A percentile compares a stretch with the other conserved stretches of the same genome.
phyloP scores from a whole-genome alignment of 1,140 invertebrate species.

The Vollenhovia emeryi region DNA sequence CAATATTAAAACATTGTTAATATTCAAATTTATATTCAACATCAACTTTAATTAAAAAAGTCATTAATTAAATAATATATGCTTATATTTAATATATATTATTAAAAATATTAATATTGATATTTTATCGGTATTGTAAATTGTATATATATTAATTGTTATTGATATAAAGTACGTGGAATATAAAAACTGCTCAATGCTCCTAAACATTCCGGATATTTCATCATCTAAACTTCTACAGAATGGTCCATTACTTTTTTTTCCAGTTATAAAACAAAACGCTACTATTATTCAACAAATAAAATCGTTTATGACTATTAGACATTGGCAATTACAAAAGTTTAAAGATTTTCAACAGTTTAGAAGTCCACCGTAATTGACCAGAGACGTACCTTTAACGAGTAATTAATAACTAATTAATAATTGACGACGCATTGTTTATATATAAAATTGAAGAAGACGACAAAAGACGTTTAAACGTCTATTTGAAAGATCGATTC shows the following conservation, averaged over 20 bases:
- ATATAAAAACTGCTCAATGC: not conserved
- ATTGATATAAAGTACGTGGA: constrained; percentile 14
- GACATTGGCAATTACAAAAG: not conserved
- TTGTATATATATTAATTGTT: constrained; percentile 26
- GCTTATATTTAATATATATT: constrained; percentile 11
- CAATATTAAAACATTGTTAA: constrained; percentile 30
- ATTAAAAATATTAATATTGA: constrained; percentile 36
- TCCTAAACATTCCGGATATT: not conserved
- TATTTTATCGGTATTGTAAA: not conserved
- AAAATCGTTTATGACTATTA: not conserved
- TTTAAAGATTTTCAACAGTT: not conserved
- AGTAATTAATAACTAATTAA: constrained; percentile 40
- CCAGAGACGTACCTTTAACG: constrained; percentile 12
- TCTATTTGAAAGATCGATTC: constrained; percentile 16
- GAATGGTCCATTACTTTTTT: constrained; percentile 11
- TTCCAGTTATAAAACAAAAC: not conserved
- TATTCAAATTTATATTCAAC: constrained; percentile 17
- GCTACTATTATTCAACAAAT: constrained; percentile 18
- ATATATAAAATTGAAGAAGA: constrained; percentile 43
- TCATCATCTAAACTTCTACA: not conserved
- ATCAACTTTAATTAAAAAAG: constrained; percentile 15
- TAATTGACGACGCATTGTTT: constrained; percentile 39
- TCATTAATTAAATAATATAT: constrained; percentile 27
- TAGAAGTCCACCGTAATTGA: constrained; percentile 22
- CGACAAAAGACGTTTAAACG: constrained; percentile 10